A percentile compares a stretch with the other conserved stretches of the same genome.
Conservation (phyloP, 2,797 vertebrate genomes). For the Natrix natrix region DNA sequence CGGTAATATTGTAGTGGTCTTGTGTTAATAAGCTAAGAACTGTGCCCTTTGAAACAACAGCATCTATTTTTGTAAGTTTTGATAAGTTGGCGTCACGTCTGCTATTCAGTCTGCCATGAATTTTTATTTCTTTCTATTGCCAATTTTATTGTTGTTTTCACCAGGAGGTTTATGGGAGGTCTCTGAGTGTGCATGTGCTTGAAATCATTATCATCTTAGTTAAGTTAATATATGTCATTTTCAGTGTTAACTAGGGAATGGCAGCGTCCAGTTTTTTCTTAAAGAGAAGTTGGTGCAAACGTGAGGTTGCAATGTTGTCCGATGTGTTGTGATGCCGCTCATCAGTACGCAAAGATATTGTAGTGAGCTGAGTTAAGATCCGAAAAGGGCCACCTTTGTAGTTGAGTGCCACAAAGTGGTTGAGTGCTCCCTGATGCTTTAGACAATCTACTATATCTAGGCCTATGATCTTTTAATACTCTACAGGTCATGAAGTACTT, state of each 20-base stretch:
- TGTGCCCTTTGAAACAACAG: background rate
- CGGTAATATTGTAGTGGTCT: background rate
- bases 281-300: background rate
- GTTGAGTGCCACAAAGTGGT: background rate
- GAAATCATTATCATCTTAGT: background rate
- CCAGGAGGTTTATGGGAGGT: background rate
- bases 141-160: background rate
- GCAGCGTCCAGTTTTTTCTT: background rate
- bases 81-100: background rate
- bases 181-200: background rate
- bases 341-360: background rate
- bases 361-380: background rate
- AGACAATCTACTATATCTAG: background rate
- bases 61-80: background rate
- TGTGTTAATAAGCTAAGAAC: constrained; percentile 19
- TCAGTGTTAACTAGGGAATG: background rate
- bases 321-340: background rate
- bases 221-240: background rate
- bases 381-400: background rate
- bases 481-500: background rate
- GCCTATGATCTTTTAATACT: background rate
- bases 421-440: background rate
- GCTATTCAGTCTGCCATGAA: background rate
- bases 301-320: background rate
- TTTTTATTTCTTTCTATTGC: background rate